Evolutionary conservation across 2,113 vertebrate genomes (phyloP), one percentile per base, ranked within the genome.

Genomic region (Scortum barcoo): DNA sequence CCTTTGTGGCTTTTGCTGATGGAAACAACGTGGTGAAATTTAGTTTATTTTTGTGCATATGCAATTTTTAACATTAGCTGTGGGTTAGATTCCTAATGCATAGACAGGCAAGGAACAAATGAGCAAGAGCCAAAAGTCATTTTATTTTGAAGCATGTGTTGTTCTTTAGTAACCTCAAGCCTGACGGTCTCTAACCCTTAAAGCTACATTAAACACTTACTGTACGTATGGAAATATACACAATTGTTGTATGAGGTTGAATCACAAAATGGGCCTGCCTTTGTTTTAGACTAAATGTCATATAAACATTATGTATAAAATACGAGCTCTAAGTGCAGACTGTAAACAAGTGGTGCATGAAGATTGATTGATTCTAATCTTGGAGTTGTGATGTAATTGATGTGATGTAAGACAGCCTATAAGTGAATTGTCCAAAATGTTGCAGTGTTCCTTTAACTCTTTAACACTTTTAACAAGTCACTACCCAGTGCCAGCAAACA

Each of bases 1-100:
- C 50, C 56, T 85, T 85, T 38, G 26, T 76, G 38, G 30, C 57
- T 53, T 76, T 56, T 73, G 79, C 62, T 53, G 51, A 79, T 78
- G 51, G 53, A 78, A 83, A 84, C 69, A 30, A 17, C 9, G 5
- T 53, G n/a, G 70, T 69, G 63, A 69, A 63, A 76, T 63, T 74
- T 26, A 19, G 36, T 3, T 3, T 36, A 73, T 76, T 53, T 76
- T 50, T 66, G 22, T 79, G 10, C n/a, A n/a, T 71, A 66, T 56
- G 74, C 76, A 57, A 51, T 74, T 81, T 58, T 80, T 63, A 65
- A 56, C 42, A 33, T 72, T 61, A 66, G 50, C 68, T 54, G 33
- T 60, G n/a, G 72, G 69, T 66, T 19, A 42, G 5, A 20, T 63
- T 61, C 17, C 40, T 42, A 30, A 50, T 22, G 44, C 48, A 57